A percentile compares a stretch with the other conserved stretches of the same genome.
These are phyloP conservation scores for Sericinus montela DNA, from an alignment of 2,888 invertebrate species.

Conservation along the genomic window DNA sequence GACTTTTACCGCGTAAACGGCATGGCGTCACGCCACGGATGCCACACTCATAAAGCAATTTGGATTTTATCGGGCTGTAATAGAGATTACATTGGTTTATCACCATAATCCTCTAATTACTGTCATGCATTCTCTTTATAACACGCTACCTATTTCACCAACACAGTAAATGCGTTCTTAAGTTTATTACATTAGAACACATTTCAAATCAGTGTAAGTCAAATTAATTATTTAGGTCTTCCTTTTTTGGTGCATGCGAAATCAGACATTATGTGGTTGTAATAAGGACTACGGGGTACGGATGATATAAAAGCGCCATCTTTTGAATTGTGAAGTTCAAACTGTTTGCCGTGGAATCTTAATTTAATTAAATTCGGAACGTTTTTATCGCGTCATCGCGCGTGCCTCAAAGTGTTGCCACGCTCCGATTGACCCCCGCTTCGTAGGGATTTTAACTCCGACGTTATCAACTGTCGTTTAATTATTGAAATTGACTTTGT, in stretches of 20 bases:
- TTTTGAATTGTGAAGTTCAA: slow-evolving; percentile 41
- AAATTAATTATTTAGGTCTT: neutral
- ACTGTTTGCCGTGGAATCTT: slow-evolving; percentile 56
- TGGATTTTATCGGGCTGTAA: slow-evolving; percentile 62
- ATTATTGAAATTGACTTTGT: slow-evolving; percentile 65
- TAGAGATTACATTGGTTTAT: slow-evolving; percentile 73
- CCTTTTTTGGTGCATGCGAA: slow-evolving; percentile 14
- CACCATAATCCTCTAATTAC: slow-evolving; percentile 62
- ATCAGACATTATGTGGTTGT: slow-evolving; percentile 20
- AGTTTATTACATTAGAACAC: slow-evolving; percentile 27
- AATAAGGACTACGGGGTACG: slow-evolving; percentile 27
- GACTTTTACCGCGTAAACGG: slow-evolving; percentile 59
- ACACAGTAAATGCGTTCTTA: slow-evolving; percentile 40
- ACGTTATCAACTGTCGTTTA: slow-evolving; percentile 65
- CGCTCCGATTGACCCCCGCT: slow-evolving; percentile 49
- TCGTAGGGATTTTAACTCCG: slow-evolving; percentile 41
- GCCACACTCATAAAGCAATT: slow-evolving; percentile 62
- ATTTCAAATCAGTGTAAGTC: slow-evolving; percentile 2
- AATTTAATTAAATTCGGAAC: slow-evolving; percentile 73
- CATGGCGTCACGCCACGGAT: slow-evolving; percentile 47
- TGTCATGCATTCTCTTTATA: slow-evolving; percentile 44
- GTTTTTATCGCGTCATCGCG: slow-evolving; percentile 59
- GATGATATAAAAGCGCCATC: slow-evolving; percentile 26
- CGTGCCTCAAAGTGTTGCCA: slow-evolving; percentile 62
- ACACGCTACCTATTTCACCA: slow-evolving; percentile 47